Conservation (phyloP, 2,113 vertebrate species). For the Condylura cristata region DNA sequence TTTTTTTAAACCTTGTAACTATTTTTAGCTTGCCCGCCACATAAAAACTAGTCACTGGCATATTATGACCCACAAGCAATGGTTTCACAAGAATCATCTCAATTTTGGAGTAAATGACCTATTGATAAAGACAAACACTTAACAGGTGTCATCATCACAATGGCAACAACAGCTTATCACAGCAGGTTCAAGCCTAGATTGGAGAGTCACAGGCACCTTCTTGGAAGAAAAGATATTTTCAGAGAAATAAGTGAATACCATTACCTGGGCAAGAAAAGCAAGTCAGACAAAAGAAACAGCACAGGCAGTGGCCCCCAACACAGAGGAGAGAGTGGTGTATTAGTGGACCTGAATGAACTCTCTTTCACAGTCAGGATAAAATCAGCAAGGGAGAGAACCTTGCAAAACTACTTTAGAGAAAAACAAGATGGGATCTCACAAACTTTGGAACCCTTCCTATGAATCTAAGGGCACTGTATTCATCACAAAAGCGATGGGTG, state of each 20-base stretch:
- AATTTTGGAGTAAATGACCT: background rate
- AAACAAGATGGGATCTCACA: background rate
- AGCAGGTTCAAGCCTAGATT: background rate
- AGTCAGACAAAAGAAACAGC: background rate
- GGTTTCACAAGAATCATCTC: background rate
- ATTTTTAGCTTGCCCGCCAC: background rate
- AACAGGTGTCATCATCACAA: background rate
- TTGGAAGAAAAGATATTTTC: background rate
- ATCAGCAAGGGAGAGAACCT: background rate
- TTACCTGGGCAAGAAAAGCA: background rate
- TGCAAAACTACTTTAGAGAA: background rate
- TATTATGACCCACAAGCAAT: background rate
- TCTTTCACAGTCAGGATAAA: background rate
- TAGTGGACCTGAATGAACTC: background rate
- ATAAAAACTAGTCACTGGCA: background rate
- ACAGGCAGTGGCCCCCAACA: background rate
- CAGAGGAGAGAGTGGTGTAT: accelerated
- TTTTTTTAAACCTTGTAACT: background rate
- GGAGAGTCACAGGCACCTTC: background rate
- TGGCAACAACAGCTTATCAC: background rate
- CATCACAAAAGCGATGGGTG: background rate
- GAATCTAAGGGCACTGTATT: background rate
- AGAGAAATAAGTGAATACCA: background rate
- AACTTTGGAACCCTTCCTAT: background rate
- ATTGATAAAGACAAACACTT: background rate